Base-by-base conservation (phyloP, 2,888 invertebrate genomes). In the Pachliopta kotzebuea region DNA sequence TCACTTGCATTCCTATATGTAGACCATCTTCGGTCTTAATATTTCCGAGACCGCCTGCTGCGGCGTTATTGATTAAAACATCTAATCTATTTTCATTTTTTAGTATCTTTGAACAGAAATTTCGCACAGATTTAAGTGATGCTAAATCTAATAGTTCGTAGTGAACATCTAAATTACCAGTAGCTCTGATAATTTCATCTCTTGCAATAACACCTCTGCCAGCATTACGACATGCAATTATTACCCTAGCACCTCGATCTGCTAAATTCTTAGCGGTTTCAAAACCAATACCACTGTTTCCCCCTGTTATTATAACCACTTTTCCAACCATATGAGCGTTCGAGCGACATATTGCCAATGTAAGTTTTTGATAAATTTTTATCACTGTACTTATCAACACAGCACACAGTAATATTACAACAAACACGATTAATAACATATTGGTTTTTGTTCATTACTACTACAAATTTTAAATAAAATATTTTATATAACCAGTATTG, bases 1-100 rank as follows among this genome's bases (percentile, higher is more conserved):
- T 96, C 58, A 94, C 93, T 76, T 95, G 95, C 93, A 95, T 94
- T 65, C 93, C 93, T n/a, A 91, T 78, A 71, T 95, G 94, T 65
- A 95, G 85, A 4, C 94, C 94, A 74, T 96, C 95, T 72, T 93
- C 89, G 4, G 95, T 94, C 72, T 88, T 92, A 69, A 85, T 82
- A 73, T 89, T 88, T 20, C 89, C 87, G 56, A 88, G 78, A 14
- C 89, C 90, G 24, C 85, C 89, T 17, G 91, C 85, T 14, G 93
- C 94, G 7, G 94, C 94, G 76, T 94, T 94, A 79, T 94, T 93
- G 72, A 94, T 86, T 62, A 94, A 85, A 20, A 93, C 90, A 73
- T 94, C 92, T 57, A 94, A 79, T 26, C 86, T 84, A 67, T 83
- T 80, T 75, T 93, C 93, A 0, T 83, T 87, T 72, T 86, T 83